These are phyloP conservation scores for Pseudobourletiella spinata DNA, from an alignment of 1,140 invertebrate species.

Conservation along the genomic window DNA sequence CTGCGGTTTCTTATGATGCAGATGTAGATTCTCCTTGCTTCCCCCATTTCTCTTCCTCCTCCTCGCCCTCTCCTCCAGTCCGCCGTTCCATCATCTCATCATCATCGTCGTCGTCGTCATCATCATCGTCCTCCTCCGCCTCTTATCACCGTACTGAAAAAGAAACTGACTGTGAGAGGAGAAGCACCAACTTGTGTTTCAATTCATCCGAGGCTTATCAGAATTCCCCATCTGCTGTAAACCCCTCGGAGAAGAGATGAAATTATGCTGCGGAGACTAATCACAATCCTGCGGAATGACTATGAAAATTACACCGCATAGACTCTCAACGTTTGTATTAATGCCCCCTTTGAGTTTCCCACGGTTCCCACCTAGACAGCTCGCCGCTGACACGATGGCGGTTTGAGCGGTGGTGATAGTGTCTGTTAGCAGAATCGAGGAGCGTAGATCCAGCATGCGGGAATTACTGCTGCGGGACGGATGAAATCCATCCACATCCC, in stretches of 20 bases:
- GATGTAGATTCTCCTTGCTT: background rate
- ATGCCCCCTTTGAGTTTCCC: background rate
- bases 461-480: too few species aligned
- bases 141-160: background rate
- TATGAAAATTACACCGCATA: conserved; percentile 3
- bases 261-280: conserved; percentile 4
- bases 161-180: background rate
- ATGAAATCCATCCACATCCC: background rate
- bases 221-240: background rate
- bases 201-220: background rate
- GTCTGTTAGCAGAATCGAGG: too few species aligned
- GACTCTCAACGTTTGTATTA: background rate
- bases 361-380: background rate
- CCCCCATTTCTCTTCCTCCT: too few species aligned
- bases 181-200: background rate
- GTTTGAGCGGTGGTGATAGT: too few species aligned
- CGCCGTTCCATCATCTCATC: background rate
- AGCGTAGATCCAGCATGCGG: too few species aligned
- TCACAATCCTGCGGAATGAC: background rate
- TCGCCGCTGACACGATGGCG: too few species aligned
- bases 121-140: background rate
- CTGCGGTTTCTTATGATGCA: background rate
- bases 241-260: background rate
- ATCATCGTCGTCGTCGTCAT: background rate
- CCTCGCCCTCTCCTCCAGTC: background rate